Percentiles rank a stretch among this genome's conserved stretches.
Conservation (phyloP, 2,797 vertebrate genomes). For the Rousettus madagascariensis region DNA sequence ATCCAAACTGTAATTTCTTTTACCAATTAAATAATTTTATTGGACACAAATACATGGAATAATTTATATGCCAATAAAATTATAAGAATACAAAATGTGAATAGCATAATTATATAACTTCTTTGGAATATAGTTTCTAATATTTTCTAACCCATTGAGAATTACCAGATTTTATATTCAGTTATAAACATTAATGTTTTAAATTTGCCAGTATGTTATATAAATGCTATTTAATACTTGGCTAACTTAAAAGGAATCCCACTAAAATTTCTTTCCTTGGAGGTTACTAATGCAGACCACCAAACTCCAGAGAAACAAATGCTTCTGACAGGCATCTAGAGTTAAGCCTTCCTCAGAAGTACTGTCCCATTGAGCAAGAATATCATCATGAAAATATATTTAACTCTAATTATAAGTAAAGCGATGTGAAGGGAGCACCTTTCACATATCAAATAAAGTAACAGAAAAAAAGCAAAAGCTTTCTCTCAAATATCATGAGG, state of each 20-base stretch:
- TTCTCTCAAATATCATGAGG: neutral
- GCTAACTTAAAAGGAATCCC: slow-evolving; percentile 57
- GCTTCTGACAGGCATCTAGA: neutral
- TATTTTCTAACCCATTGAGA: slow-evolving; percentile 68
- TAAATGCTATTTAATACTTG: slow-evolving; percentile 63
- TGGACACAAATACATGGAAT: slow-evolving; percentile 71
- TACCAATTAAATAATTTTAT: slow-evolving; percentile 74
- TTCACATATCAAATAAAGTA: neutral
- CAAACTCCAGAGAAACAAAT: slow-evolving; percentile 49
- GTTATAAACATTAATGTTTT: slow-evolving; percentile 67
- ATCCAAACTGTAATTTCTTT: slow-evolving; percentile 63
- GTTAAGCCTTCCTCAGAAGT: neutral
- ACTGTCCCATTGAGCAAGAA: neutral
- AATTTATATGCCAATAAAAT: slow-evolving; percentile 75
- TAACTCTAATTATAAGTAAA: neutral
- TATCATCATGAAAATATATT: neutral
- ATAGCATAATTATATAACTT: slow-evolving; percentile 65
- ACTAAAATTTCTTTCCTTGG: slow-evolving; percentile 45
- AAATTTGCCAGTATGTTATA: slow-evolving; percentile 57
- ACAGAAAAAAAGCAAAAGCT: neutral
- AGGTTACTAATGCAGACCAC: neutral
- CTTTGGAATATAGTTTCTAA: slow-evolving; percentile 63
- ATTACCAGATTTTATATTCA: slow-evolving; percentile 70
- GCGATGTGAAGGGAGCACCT: neutral
- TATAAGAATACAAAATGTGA: slow-evolving; percentile 65